Evolutionary conservation across 53 echinoderm and acorn worm species (phyloP), one percentile per base, ranked within the genome.

Genomic region (Zoroaster sp.): DNA sequence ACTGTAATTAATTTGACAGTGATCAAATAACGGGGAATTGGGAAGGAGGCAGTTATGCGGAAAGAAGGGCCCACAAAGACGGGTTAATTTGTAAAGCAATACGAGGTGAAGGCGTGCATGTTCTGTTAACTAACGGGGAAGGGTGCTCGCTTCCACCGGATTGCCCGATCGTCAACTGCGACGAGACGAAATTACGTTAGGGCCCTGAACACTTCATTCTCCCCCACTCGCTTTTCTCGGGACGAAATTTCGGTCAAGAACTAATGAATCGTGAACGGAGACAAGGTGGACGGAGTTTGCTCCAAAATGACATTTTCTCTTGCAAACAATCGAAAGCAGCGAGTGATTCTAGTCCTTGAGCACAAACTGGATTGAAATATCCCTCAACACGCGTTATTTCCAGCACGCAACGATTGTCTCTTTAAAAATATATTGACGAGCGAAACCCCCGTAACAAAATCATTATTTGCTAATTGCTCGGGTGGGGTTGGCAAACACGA

Each of bases 61-160:
- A 90, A 93, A 90, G 53, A 41, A 90, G 71, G 52, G 87, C 35
- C 38, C 77, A 88, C 75, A 93, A 88, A 83, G 83, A 82, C 40
- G 75, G 83, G 91, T 90, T 93, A 93, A 93, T 90, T 93, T 93
- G 93, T 90, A 93, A 90, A 87, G 88, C 88, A 90, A 93, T 88
- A 83, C 91, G 30, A 54, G 88, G 25, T 71, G 55, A 87, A 80
- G 41, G 40, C 66, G 14, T 67, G 67, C 15, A 23, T 28, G 31
- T 25, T 66, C 41, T 14, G 14, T 43, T 81, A 66, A 28, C 81
- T 31, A 41, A 37, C 81, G 81, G 66, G 81, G 41, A 31, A 31
- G 43, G 43, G n/a, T 66, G 21, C 81, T 28, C 55, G 15, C 21
- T 49, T 67, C 33, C 46, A 30, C 42, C 67, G 23, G 43, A 30